Conservation (phyloP, 2,113 vertebrate species). For the Calyptomena viridis region DNA sequence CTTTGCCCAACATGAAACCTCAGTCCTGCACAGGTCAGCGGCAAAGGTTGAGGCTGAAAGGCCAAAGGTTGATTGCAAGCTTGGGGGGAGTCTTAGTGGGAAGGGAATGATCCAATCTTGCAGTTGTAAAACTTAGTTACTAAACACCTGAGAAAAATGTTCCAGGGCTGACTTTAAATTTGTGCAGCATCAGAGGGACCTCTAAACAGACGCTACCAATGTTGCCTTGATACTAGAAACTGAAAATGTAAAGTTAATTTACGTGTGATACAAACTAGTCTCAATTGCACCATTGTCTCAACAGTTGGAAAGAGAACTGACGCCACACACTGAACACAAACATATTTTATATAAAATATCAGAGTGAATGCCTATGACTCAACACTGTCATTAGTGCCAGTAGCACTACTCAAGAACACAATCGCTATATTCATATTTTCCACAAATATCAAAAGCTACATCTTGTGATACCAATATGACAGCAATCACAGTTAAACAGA, state of each 20-base stretch:
- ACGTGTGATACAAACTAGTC: background rate
- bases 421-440: slow-evolving; percentile 19
- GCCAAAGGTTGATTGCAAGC: background rate
- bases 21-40: background rate
- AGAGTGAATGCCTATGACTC: background rate
- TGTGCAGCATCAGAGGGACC: background rate
- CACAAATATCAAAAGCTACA: slow-evolving; percentile 14
- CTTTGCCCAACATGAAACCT: background rate
- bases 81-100: background rate
- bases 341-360: background rate
- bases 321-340: background rate
- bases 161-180: background rate
- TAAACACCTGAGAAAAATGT: background rate
- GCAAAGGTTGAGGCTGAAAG: background rate
- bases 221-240: background rate
- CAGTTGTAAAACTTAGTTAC: background rate
- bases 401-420: background rate
- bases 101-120: background rate
- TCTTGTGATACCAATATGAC: slow-evolving; percentile 61
- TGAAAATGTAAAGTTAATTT: background rate
- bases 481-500: slow-evolving; percentile 28
- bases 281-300: background rate
- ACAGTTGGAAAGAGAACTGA: background rate
- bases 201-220: background rate
- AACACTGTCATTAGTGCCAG: background rate